Conservation (phyloP, 1,140 invertebrate genomes). For the Aporrectodea caliginosa region DNA sequence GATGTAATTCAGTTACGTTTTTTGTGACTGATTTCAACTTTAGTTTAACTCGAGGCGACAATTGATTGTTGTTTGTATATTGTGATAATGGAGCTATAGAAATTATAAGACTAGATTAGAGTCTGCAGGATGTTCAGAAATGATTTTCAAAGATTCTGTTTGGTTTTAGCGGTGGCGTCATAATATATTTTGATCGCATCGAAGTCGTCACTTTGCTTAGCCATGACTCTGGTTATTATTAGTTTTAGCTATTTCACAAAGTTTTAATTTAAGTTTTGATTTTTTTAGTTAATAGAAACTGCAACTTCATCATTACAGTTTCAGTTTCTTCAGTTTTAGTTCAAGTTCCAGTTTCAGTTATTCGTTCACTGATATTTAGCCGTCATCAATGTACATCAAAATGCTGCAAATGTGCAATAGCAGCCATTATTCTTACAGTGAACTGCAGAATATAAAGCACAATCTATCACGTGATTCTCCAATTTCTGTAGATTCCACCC, state of each 20-base stretch:
- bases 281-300: background rate
- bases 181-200: constrained; percentile 90
- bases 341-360: background rate
- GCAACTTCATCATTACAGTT: background rate
- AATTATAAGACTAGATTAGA: background rate
- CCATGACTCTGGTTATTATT: constrained; percentile 14
- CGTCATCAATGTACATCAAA: no score
- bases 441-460: no score
- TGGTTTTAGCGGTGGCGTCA: constrained; percentile 74
- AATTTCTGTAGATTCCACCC: no score
- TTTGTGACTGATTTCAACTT: background rate
- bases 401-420: no score
- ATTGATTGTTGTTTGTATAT: background rate
- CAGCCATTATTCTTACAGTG: no score
- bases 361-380: background rate
- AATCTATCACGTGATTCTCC: no score
- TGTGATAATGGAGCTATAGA: background rate
- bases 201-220: constrained; percentile 83
- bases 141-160: constrained; percentile 7
- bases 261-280: background rate
- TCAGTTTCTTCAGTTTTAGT: background rate
- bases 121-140: background rate
- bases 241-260: background rate
- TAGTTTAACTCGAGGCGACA: no score
- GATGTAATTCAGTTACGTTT: background rate